phyloP scores from a whole-genome alignment of 30 jellyfish, hydroid and myxozoan species.

The Clytia hemisphaerica region DNA sequence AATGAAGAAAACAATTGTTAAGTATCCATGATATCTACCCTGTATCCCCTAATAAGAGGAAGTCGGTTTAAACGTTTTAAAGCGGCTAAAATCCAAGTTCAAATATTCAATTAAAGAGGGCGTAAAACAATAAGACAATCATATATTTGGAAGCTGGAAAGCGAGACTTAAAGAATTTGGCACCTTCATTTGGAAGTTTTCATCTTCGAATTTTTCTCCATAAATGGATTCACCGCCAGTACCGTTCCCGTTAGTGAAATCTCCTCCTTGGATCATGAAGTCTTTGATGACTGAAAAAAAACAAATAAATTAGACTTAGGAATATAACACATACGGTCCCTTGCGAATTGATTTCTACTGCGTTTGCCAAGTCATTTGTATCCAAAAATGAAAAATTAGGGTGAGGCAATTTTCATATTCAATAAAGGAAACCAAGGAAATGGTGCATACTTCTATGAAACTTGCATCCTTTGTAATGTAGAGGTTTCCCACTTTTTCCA shows the following conservation, averaged over 20 bases:
- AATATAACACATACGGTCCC: not conserved
- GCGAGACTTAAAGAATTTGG: too few relatives aligned
- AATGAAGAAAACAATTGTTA: too few relatives aligned
- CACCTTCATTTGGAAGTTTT: conserved; percentile 26
- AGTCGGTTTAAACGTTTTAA: too few relatives aligned
- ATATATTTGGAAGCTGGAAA: too few relatives aligned
- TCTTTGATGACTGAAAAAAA: conserved; percentile 41
- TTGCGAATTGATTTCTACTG: too few relatives aligned
- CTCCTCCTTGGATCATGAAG: conserved; percentile 72
- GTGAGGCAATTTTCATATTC: not conserved
- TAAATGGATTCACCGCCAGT: conserved; percentile 68
- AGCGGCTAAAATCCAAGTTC: too few relatives aligned
- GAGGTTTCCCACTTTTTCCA: conserved; percentile 37
- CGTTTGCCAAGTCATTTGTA: too few relatives aligned
- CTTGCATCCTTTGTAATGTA: conserved; percentile 48
- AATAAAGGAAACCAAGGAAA: not conserved
- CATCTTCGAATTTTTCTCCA: conserved; percentile 63
- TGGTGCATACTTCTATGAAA: conserved; percentile 40
- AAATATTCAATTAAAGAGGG: too few relatives aligned
- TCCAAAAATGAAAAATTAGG: not conserved
- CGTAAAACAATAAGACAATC: too few relatives aligned
- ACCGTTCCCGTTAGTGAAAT: conserved; percentile 43
- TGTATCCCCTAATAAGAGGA: too few relatives aligned
- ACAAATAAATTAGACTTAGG: not conserved
- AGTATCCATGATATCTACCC: too few relatives aligned